Evolutionary conservation across 2,888 invertebrate species (phyloP), one percentile per base, ranked within the genome.

Genomic region (Heliconius aoede): DNA sequence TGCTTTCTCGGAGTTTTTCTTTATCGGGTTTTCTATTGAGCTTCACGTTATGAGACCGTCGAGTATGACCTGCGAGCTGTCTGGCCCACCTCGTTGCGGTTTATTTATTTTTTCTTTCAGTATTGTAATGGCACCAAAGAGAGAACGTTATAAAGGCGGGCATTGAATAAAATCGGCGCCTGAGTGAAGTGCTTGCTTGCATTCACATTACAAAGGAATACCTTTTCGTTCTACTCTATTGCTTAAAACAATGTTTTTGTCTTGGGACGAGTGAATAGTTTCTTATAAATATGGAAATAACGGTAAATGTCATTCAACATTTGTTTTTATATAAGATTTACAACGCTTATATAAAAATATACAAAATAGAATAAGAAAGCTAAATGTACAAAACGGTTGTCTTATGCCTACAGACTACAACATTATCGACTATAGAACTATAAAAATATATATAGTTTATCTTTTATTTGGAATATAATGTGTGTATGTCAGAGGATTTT

Each of bases 71-170:
- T 77, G 46, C 62, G 32, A 58, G 32, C 60, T 60, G 32, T 73
- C 71, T 74, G 69, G 77, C n/a, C 65, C 65, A 65, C 74, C 77
- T 77, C 67, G 69, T 74, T 74, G 74, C 40, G 71, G 71, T 46
- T 74, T 77, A 61, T 77, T 74, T 77, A 74, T 77, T 51, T 73
- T 71, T 77, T 77, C 67, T 62, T 46, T 51, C 60, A 26, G 40
- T 72, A 60, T 60, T 72, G 40, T 69, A 60, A 61, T 61, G 26
- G 36, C 61, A 40, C 26, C n/a, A 36, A 32, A 69, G 62, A 75
- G 68, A 62, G 36, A 75, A 28, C 32, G 71, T 71, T 71, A 68
- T 26, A 28, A 71, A 71, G 69, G 69, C 58, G 60, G 60, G 24
- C 32, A 36, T 8, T 69, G 69, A 72, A 61, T 36, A 72, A 72